Conservation (phyloP, 53 echinoderm and acorn worm species). For the Stichopus horrens region DNA sequence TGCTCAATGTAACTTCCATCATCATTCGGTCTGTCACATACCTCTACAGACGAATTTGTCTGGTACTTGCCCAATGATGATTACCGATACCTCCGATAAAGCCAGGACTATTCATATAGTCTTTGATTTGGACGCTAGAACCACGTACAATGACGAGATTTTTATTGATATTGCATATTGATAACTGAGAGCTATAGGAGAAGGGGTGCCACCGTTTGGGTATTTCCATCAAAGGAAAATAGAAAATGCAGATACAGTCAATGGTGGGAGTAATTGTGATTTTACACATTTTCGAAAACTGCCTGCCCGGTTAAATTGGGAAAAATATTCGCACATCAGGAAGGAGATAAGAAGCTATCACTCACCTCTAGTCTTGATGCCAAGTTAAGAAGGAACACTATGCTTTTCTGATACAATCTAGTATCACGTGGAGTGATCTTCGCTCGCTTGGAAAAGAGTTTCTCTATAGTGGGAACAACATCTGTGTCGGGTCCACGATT, state of each 20-base stretch:
- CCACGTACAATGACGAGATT: no score
- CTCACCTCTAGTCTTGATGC: conserved; percentile 37
- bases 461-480: conserved; percentile 20
- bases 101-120: conserved; percentile 7
- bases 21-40: no score
- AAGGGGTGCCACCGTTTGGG: conserved; percentile 18
- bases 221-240: conserved; percentile 7
- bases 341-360: background rate
- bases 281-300: conserved; percentile 10
- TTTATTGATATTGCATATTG: no score
- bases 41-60: no score
- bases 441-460: conserved; percentile 32
- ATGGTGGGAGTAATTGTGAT: background rate
- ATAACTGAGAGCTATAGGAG: background rate
- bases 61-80: no score
- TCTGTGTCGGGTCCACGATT: conserved; percentile 32
- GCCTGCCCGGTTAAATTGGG: conserved; percentile 5
- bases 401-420: conserved; percentile 30
- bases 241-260: conserved; percentile 22
- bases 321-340: conserved; percentile 22
- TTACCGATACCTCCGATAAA: background rate
- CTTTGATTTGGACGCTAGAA: no score
- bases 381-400: conserved; percentile 30
- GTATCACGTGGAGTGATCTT: conserved; percentile 21
- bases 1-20: no score